Evolutionary conservation across 2,797 vertebrate genomes (phyloP).

Genomic region (Eospalax fontanierii): DNA sequence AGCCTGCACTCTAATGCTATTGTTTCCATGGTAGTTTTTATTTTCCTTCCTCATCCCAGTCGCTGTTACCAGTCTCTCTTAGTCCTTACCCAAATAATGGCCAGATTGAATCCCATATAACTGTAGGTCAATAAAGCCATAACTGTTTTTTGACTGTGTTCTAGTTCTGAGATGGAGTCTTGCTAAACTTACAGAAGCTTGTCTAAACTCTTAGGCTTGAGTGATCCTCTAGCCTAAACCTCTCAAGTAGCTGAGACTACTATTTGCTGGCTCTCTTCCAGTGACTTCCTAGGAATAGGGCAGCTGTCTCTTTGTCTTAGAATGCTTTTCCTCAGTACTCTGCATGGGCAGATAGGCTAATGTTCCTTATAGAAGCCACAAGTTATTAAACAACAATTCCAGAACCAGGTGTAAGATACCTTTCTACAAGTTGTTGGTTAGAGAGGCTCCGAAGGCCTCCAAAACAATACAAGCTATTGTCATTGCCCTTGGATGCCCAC

Average conservation of each 20-base stretch:
- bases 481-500: too few species aligned
- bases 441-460: neutral
- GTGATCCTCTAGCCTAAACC: neutral
- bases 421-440: neutral
- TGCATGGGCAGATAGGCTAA: neutral
- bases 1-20: neutral
- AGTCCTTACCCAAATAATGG: neutral
- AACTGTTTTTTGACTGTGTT: neutral
- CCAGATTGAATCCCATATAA: neutral
- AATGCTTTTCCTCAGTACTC: neutral
- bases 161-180: neutral
- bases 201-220: neutral
- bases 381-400: neutral
- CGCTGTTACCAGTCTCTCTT: neutral
- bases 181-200: neutral
- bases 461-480: neutral
- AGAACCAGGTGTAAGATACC: neutral
- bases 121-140: conserved; percentile 44
- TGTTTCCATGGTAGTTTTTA: conserved; percentile 18
- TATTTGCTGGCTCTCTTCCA: conserved; percentile 3
- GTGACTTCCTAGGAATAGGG: neutral
- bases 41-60: conserved; percentile 15
- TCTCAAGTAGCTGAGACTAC: neutral
- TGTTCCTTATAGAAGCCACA: neutral
- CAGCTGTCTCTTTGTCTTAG: conserved; percentile 14